phyloP scores from a whole-genome alignment of 30 jellyfish, hydroid and myxozoan genomes.

The Cassiopea xamachana region DNA sequence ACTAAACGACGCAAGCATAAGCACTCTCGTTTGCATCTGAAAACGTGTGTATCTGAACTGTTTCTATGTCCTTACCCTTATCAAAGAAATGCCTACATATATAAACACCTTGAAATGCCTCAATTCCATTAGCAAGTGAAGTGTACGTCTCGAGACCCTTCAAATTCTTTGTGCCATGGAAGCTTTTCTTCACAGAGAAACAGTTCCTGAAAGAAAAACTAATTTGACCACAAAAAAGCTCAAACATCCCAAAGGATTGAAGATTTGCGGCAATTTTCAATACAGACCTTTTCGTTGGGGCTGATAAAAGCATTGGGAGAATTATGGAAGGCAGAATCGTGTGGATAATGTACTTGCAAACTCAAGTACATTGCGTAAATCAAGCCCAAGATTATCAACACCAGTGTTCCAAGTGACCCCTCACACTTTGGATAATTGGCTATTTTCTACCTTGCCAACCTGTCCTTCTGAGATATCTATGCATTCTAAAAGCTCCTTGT shows the following conservation, averaged over 20 bases:
- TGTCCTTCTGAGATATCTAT: slow-evolving; percentile 4
- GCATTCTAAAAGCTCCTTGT: slow-evolving; percentile 15
- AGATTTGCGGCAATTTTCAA: background rate
- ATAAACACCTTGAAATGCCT: background rate
- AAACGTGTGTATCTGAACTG: slow-evolving; percentile 68
- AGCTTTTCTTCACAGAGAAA: background rate
- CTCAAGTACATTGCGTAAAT: background rate
- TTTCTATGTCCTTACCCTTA: background rate
- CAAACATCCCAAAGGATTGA: background rate
- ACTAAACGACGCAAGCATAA: slow-evolving; percentile 67
- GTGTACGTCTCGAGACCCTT: slow-evolving; percentile 6
- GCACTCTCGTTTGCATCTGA: slow-evolving; percentile 73
- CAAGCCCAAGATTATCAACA: background rate
- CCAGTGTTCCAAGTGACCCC: slow-evolving; percentile 33
- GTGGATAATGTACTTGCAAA: slow-evolving; percentile 16
- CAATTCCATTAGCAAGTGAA: too few species aligned
- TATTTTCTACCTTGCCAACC: background rate
- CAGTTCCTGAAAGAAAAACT: background rate
- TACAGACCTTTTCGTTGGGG: background rate
- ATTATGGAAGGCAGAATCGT: too few species aligned
- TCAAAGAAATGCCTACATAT: background rate
- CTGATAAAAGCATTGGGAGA: too few species aligned
- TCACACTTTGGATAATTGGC: background rate
- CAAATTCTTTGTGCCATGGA: background rate
- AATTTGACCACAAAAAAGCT: background rate